Conservation (phyloP, 2,888 invertebrate genomes). For the Neoaliturus tenellus region DNA sequence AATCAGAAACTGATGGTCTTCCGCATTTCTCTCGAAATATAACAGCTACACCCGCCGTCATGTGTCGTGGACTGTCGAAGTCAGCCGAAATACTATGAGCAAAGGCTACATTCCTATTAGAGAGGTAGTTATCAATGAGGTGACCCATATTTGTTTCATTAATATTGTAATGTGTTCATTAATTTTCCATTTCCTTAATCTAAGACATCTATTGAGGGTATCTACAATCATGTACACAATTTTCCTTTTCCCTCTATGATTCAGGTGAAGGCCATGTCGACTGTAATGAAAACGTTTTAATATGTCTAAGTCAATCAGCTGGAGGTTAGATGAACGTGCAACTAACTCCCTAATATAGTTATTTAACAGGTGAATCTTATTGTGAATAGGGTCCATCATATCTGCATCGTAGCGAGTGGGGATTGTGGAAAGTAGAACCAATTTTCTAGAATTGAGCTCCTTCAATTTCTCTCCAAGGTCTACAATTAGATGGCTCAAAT, state of each 20-base stretch:
- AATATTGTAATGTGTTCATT: background rate
- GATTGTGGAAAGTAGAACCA: background rate
- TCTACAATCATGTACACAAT: background rate
- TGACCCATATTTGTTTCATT: background rate
- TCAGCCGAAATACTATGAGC: background rate
- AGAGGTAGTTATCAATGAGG: background rate
- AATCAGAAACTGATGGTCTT: background rate
- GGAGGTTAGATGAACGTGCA: background rate
- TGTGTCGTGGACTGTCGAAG: background rate
- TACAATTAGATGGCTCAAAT: background rate
- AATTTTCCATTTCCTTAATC: background rate
- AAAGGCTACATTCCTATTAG: background rate
- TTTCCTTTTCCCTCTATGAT: background rate
- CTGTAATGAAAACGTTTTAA: background rate
- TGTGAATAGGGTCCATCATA: background rate
- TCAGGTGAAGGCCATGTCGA: background rate
- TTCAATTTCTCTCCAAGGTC: background rate
- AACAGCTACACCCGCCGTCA: constrained; percentile 4
- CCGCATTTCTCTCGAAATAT: background rate
- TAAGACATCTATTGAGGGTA: background rate
- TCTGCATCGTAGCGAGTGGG: background rate
- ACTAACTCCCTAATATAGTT: background rate
- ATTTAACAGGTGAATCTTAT: background rate
- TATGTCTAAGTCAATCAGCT: background rate
- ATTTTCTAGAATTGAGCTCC: background rate